phyloP scores from a whole-genome alignment of 2,888 invertebrate genomes.

The Rhingia rostrata region DNA sequence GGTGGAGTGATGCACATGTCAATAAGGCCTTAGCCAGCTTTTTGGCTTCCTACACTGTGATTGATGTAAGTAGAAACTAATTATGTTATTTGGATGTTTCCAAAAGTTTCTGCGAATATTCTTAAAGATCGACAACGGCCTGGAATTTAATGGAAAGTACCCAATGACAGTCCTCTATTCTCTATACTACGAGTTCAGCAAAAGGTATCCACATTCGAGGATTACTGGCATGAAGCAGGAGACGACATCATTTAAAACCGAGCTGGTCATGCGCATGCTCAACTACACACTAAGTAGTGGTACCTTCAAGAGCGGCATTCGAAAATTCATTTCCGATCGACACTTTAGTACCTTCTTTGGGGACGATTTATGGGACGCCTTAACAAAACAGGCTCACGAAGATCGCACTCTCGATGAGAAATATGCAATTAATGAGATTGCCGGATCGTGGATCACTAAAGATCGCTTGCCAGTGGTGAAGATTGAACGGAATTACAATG shows the following conservation, averaged over 20 bases:
- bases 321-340: conserved; percentile 87
- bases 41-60: conserved; percentile 88
- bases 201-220: conserved; percentile 90
- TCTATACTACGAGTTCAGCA: conserved; percentile 91
- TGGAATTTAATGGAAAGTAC: conserved; percentile 91
- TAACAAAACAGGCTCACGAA: conserved; percentile 87
- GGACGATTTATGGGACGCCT: conserved; percentile 90
- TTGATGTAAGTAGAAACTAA: conserved; percentile 84
- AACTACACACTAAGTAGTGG: conserved; percentile 91
- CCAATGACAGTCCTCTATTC: conserved; percentile 91
- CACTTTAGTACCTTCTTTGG: conserved; percentile 90
- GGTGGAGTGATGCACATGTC: conserved; percentile 90
- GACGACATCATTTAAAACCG: conserved; percentile 89
- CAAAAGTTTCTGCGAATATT: no score
- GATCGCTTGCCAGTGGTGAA: conserved; percentile 90
- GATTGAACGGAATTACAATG: conserved; percentile 87
- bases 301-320: conserved; percentile 89
- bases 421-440: conserved; percentile 88
- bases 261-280: conserved; percentile 94
- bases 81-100: no score
- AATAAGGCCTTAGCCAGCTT: conserved; percentile 91
- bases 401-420: conserved; percentile 85
- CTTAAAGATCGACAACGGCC: conserved; percentile 88
- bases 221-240: conserved; percentile 89
- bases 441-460: conserved; percentile 92